Base-by-base conservation (phyloP, 1,140 invertebrate species). In the Planococcus citri region DNA sequence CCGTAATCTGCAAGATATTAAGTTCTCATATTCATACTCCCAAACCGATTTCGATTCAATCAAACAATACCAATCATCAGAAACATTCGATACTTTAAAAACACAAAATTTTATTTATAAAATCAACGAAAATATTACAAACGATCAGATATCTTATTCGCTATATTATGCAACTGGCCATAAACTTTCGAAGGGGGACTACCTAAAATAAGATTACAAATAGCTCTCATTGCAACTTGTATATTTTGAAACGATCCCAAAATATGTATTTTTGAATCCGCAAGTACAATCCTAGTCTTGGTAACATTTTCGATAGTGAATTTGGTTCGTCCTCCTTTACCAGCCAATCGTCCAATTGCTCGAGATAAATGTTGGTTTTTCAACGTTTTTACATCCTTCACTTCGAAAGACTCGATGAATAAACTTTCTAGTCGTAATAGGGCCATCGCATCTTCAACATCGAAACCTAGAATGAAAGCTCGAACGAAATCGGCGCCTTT, bases 251-350 rank as follows among this genome's bases (percentile, higher is more conserved):
- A 99, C 72, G 95, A 96, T 41, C 97, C 97, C 58, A 99, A 82
- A 71, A 99, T 93, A 78, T 99, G 96, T 73, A 99, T 91, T 84
- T 97, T 97, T 71, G 84, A 87, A 76, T 98, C 95, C 57, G 96
- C 96, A 69, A 99, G 79, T 22, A 99, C 93, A 75, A 99, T 98
- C 79, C 97, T 87, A 0, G 96, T 98, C 81, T 97, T 98, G 10
- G 97, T 99, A 0, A 92, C 93, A 81, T 99, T 99, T 82, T 99
- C 97, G 76, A 99, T 98, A 1, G 95, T 97, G 75, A 93, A 98
- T 78, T 97, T 99, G 2, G 95, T 99, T 72, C 92, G 86, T 22
- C 97, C 97, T 71, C 94, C 91, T 82, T 98, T 98, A 0, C 97
- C 97, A 17, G 97, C 97, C 58, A 99, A 82, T 74, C 97, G 83